A percentile compares a stretch with the other conserved stretches of the same genome.
Conservation (phyloP, 2,113 vertebrate genomes). For the Gymnobelideus leadbeateri region DNA sequence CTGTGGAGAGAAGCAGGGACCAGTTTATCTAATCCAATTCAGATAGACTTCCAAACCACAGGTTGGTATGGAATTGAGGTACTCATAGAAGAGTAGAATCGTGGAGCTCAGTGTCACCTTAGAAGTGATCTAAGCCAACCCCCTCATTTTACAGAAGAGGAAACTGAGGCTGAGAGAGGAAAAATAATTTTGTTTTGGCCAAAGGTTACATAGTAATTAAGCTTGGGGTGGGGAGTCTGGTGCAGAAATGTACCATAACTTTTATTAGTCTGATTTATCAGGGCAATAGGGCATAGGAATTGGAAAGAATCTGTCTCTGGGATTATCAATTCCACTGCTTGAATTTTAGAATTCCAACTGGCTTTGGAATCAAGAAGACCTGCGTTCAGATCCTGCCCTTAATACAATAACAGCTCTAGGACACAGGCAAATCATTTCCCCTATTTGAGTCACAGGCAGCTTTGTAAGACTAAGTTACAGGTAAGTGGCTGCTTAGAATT, state of each 20-base stretch:
- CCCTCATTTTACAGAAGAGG: neutral
- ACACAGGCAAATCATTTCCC: neutral
- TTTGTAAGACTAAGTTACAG: neutral
- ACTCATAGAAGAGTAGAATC: neutral
- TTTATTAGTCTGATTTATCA: neutral
- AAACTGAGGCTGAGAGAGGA: neutral
- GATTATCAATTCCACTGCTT: neutral
- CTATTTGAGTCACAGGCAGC: neutral
- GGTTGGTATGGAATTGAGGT: conserved; percentile 83
- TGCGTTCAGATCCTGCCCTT: neutral
- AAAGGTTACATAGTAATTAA: neutral
- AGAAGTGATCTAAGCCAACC: neutral
- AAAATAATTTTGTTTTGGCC: neutral
- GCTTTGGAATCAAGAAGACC: neutral
- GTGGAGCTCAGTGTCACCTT: neutral
- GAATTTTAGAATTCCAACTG: neutral
- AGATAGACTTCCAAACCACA: conserved; percentile 92
- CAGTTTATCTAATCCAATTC: conserved; percentile 91
- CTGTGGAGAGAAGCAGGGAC: conserved; percentile 89
- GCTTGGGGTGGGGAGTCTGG: neutral
- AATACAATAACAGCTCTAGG: neutral
- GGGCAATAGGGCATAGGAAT: neutral
- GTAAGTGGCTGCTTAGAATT: neutral
- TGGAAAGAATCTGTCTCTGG: neutral
- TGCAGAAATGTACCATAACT: neutral